Conservation (phyloP, 2,797 vertebrate species). For the Trichosurus vulpecula region DNA sequence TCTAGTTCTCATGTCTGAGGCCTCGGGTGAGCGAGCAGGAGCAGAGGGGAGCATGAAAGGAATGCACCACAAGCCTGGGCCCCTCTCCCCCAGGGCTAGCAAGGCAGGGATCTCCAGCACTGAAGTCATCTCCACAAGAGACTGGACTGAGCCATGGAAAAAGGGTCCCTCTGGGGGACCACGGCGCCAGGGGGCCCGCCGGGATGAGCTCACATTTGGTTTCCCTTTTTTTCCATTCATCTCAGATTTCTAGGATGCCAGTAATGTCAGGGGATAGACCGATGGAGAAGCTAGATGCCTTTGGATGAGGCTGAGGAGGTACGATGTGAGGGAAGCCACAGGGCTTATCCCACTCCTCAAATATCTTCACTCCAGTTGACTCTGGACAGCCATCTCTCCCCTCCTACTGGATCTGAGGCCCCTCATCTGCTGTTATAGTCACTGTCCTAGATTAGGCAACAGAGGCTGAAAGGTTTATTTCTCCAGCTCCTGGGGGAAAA, state of each 20-base stretch:
- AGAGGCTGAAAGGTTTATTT: background rate
- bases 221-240: slow-evolving; percentile 70
- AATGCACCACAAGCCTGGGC: slow-evolving; percentile 70
- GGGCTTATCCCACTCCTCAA: no score
- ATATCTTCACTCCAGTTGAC: background rate
- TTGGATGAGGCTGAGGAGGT: background rate
- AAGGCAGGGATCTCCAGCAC: slow-evolving; percentile 74
- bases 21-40: background rate
- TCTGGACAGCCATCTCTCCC: background rate
- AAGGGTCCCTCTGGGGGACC: slow-evolving; percentile 71
- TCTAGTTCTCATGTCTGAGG: slow-evolving; percentile 70
- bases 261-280: slow-evolving; percentile 47
- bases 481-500: background rate
- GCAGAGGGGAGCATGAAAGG: slow-evolving; percentile 66
- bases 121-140: slow-evolving; percentile 74
- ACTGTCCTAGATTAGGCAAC: background rate
- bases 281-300: slow-evolving; percentile 19
- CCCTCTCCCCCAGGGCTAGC: slow-evolving; percentile 64
- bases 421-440: background rate
- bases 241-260: slow-evolving; percentile 74
- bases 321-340: background rate
- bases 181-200: slow-evolving; percentile 57
- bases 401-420: background rate
- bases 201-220: slow-evolving; percentile 70
- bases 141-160: slow-evolving; percentile 76